phyloP scores from a whole-genome alignment of 2,888 invertebrate species.

The Zele albiditarsus region DNA sequence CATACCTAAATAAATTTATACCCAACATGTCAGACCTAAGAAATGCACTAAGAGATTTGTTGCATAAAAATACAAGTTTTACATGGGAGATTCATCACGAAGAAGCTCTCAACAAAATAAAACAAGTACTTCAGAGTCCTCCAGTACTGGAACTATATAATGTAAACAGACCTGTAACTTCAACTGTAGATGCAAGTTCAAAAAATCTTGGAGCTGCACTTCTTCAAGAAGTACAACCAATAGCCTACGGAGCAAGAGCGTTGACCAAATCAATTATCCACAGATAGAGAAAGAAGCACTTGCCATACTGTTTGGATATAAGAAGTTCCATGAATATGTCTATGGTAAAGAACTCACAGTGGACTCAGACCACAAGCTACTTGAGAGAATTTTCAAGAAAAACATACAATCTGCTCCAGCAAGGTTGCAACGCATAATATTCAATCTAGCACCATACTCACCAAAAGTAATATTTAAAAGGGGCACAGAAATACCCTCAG shows the following conservation, averaged over 20 bases:
- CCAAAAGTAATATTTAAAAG: neutral
- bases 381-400: slow-evolving; percentile 49
- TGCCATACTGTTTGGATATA: slow-evolving; percentile 52
- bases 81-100: slow-evolving; percentile 41
- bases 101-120: slow-evolving; percentile 43
- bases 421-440: neutral
- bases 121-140: slow-evolving; percentile 38
- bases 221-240: slow-evolving; percentile 35
- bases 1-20: slow-evolving; percentile 47
- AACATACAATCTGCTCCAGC: neutral
- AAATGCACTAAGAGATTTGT: slow-evolving; percentile 39
- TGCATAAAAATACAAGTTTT: slow-evolving; percentile 43
- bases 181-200: slow-evolving; percentile 53
- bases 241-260: too few relatives aligned
- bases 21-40: slow-evolving; percentile 38
- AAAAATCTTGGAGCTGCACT: slow-evolving; percentile 50
- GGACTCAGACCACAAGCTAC: slow-evolving; percentile 58
- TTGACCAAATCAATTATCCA: too few relatives aligned
- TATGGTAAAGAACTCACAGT: slow-evolving; percentile 53
- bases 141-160: slow-evolving; percentile 49
- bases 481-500: neutral
- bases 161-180: slow-evolving; percentile 38
- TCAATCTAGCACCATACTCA: neutral
- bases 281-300: slow-evolving; percentile 51
- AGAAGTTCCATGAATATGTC: slow-evolving; percentile 55